Percentiles rank a stretch among this genome's conserved stretches.
Conservation (phyloP, 2,888 invertebrate genomes). For the Acanthopleura granulata region DNA sequence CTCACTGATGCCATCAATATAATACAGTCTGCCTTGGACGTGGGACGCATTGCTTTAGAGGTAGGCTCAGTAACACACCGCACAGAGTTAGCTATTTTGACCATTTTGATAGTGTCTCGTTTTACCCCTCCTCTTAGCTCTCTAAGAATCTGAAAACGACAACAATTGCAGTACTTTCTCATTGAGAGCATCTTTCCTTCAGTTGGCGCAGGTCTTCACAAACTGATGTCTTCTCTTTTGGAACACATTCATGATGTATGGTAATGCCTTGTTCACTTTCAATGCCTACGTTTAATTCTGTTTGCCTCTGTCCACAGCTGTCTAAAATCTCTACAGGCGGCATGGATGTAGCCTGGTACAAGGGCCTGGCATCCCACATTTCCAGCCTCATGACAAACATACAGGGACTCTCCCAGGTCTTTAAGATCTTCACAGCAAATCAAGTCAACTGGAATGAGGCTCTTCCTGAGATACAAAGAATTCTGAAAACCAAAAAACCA, state of each 20-base stretch:
- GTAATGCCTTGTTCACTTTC: too few species aligned
- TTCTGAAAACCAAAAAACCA: slow-evolving; percentile 45
- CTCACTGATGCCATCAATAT: background rate
- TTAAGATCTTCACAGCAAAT: slow-evolving; percentile 27
- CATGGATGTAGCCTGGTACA: background rate
- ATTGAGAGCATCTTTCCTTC: too few species aligned
- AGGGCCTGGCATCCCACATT: background rate
- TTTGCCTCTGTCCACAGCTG: background rate
- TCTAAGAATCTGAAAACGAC: too few species aligned
- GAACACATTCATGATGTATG: too few species aligned
- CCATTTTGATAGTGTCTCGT: too few species aligned
- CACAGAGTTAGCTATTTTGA: too few species aligned
- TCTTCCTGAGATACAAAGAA: slow-evolving; percentile 37
- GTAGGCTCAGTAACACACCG: too few species aligned
- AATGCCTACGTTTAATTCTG: too few species aligned
- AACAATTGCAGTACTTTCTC: too few species aligned
- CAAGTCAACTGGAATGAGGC: slow-evolving; percentile 29
- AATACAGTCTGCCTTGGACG: background rate
- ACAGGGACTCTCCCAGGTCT: slow-evolving; percentile 24
- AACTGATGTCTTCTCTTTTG: too few species aligned
- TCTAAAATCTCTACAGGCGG: background rate
- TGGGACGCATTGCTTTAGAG: background rate
- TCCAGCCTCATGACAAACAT: background rate
- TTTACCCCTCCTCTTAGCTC: too few species aligned
- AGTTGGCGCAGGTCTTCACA: too few species aligned